Evolutionary conservation across 2,888 invertebrate species (phyloP), one percentile per base, ranked within the genome.

Genomic region (Nomada fabriciana): DNA sequence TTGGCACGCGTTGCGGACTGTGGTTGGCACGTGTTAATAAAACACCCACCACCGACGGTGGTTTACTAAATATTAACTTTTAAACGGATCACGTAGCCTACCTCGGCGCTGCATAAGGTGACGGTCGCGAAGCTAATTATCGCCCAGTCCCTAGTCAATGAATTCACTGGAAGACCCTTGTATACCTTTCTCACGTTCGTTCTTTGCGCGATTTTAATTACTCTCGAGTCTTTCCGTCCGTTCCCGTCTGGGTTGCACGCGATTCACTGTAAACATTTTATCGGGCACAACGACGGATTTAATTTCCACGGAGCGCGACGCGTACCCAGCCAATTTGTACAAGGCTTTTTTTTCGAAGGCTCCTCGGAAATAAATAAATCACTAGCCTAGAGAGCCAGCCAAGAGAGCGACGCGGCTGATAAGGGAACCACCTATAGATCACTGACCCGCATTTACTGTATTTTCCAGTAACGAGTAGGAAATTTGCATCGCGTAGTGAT

Each of bases 1-100:
- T 79, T 87, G 88, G 88, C 88, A 88, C 88, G 83, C 85, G 87
- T 79, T 80, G 55, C 78, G 36, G 64, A 67, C 75, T 15, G 74
- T 71, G 53, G 79, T 81, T 72, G 85, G 80, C 87, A 81, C 87
- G 84, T 87, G 84, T 86, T 88, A 86, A 83, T 86, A 82, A 85
- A 88, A 85, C 86, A 86, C 55, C 69, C 69, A 60, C 20, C 64
- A 23, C 65, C 53, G 29, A 29, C 23, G 47, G 47, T 76, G 72
- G 71, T 72, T 83, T 75, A 72, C 82, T 87, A 87, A 87, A 87
- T 86, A 87, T 86, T 71, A 81, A 76, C 74, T 73, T 82, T 80
- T 75, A 83, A 71, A 72, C 76, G 67, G 63, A 80, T 76, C 75
- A 70, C 61, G 60, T 36, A 36, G 36, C 36, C 55, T 23, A 52